Evolutionary conservation across 2,113 vertebrate species (phyloP), one percentile per base, ranked within the genome.

Genomic region (Paraplagusia blochii): DNA sequence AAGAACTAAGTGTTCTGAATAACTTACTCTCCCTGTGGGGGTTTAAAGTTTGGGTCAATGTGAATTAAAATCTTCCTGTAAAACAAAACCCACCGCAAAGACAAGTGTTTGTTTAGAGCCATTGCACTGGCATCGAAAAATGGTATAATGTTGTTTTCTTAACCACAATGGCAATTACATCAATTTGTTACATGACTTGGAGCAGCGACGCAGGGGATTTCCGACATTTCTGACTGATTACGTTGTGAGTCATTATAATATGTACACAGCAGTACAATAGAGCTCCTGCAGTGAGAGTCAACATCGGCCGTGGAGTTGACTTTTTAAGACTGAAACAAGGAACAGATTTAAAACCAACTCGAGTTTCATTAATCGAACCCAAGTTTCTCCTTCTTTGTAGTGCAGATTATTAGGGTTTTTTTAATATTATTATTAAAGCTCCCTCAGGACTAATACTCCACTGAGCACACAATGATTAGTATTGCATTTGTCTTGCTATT

Each of bases 151-250:
- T 51, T 62, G 60, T 66, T 87, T 78, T 63, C 40, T 18, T 65
- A 67, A 84, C 78, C 76, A 66, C 73, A 82, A 68, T 73, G 65
- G 53, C 79, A 84, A 80, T 81, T 82, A 81, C 16, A 15, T 36
- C 80, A 85, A 89, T 88, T 87, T 85, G 81, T 85, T 79, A 57
- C 62, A 68, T 77, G 79, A 72, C 63, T 61, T 73, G 64, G 74
- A 76, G 68, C 60, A 76, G 65, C 62, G 33, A 71, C 6, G 58
- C 10, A 14, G 76, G 76, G 84, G 55, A 69, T 80, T 81, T 81
- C 80, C 68, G 79, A 67, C 53, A 39, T 66, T 66, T 68, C 45
- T 63, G 69, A 67, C 76, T 79, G 66, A 79, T 81, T 82, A 73
- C 75, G 56, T 63, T 19, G 33, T 84, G 77, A 86, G 49, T 83